phyloP scores from a whole-genome alignment of 2,888 invertebrate genomes.

The Julus scandinavius region DNA sequence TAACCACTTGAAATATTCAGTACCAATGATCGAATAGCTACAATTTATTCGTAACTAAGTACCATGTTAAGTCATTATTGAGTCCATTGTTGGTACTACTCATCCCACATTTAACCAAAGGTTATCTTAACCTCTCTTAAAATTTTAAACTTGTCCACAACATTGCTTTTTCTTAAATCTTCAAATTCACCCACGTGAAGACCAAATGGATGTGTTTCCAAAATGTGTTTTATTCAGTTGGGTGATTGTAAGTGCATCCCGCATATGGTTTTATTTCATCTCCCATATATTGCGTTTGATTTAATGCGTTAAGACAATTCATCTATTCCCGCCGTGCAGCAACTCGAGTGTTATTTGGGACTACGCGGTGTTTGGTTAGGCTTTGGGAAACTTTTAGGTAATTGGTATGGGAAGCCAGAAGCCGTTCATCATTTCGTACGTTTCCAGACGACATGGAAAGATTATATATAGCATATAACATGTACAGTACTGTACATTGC shows the following conservation, averaged over 20 bases:
- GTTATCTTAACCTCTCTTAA: no score
- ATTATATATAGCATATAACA: no score
- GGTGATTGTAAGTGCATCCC: background rate
- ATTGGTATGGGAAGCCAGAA: background rate
- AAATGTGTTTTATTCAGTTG: background rate
- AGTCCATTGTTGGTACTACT: no score
- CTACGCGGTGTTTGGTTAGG: background rate
- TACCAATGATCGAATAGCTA: no score
- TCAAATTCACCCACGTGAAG: background rate
- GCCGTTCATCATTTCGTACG: background rate
- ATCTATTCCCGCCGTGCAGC: background rate
- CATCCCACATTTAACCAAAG: no score
- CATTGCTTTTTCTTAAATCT: background rate
- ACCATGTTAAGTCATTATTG: no score
- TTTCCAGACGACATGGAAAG: background rate
- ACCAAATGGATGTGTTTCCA: background rate
- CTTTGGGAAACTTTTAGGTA: background rate
- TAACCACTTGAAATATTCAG: no score
- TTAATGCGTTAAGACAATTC: constrained; percentile 27
- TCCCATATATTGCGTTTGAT: background rate
- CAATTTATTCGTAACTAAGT: no score
- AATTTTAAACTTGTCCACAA: no score
- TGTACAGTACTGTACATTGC: no score
- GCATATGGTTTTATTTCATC: background rate
- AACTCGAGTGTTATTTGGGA: background rate